These are phyloP conservation scores for Brachionus manjavacas DNA, from an alignment of 1,140 invertebrate species.

Conservation along the genomic window DNA sequence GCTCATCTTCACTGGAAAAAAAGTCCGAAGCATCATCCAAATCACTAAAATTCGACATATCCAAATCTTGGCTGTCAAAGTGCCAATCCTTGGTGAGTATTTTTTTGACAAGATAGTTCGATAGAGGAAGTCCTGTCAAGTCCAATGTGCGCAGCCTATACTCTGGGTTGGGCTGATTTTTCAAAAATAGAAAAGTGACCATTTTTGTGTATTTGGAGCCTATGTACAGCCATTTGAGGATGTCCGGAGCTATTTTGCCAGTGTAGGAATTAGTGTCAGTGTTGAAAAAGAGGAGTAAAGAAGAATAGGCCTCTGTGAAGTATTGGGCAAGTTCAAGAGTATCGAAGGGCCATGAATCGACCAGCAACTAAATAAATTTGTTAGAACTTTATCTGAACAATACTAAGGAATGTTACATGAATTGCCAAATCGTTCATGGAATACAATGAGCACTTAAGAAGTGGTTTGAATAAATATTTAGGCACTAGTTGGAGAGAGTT, in stretches of 20 bases:
- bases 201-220: constrained; percentile 14
- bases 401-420: not conserved
- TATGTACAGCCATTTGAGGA: constrained; percentile 10
- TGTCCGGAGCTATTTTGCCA: constrained; percentile 9
- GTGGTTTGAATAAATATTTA: not conserved
- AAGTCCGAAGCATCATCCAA: not conserved
- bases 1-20: not conserved
- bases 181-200: not conserved
- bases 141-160: not conserved
- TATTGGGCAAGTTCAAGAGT: not conserved
- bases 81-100: not conserved
- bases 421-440: not conserved
- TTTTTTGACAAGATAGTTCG: not conserved
- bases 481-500: not conserved
- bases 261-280: constrained; percentile 21
- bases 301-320: constrained; percentile 11
- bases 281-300: not conserved
- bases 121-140: not conserved
- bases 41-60: not conserved
- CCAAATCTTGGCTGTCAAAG: not conserved
- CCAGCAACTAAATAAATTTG: not conserved
- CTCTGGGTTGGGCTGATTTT: not conserved
- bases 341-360: not conserved
- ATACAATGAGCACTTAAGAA: not conserved
- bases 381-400: not conserved